Evolutionary conservation across 2,797 vertebrate species (phyloP).

Genomic region (Rallus crepitans): DNA sequence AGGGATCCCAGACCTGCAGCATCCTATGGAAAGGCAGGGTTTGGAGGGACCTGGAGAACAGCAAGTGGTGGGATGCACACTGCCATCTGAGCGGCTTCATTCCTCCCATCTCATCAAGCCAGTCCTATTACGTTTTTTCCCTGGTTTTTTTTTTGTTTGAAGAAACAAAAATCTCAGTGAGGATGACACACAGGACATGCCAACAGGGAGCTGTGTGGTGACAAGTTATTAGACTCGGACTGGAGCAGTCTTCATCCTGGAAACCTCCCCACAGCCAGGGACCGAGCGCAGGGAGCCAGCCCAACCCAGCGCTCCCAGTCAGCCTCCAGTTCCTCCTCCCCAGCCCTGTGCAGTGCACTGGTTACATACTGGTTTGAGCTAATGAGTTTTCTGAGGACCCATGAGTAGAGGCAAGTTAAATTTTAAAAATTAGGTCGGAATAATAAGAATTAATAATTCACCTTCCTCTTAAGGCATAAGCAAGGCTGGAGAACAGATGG

Average conservation of each 20-base stretch:
- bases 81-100: neutral
- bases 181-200: neutral
- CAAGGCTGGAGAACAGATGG: neutral
- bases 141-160: neutral
- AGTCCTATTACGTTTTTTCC: neutral
- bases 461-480: neutral
- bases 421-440: neutral
- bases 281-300: neutral
- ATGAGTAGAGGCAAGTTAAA: neutral
- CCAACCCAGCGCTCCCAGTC: neutral
- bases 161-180: neutral
- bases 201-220: neutral
- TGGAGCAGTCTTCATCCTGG: neutral
- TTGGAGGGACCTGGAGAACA: neutral
- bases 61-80: fast-evolving
- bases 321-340: neutral
- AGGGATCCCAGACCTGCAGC: neutral
- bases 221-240: neutral
- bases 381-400: neutral
- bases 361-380: neutral
- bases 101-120: neutral
- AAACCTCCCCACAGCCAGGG: neutral
- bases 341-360: neutral
- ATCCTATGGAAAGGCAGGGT: neutral
- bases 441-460: neutral